Evolutionary conservation across 2,113 vertebrate species (phyloP), one percentile per base, ranked within the genome.

Genomic region (Pycnonotus jocosus): DNA sequence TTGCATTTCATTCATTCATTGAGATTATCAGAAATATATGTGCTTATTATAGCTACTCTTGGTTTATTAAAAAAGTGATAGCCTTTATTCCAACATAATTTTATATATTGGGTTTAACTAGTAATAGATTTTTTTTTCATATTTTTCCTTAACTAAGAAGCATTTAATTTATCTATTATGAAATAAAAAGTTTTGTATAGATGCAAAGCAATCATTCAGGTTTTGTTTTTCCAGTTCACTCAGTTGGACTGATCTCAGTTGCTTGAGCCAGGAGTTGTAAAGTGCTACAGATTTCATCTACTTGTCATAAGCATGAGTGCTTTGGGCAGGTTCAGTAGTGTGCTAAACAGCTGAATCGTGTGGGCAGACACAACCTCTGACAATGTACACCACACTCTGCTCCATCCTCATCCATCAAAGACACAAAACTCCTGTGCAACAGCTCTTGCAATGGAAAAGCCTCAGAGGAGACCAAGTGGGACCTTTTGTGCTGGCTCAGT

Each of bases 371-470:
- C 6, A 56, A n/a, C 11, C n/a, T 47, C 10, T 48, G 38, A 30
- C 53, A 82, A 31, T 0, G 2, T 73, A 0, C 0, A 0, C 44
- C 40, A 31, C 24, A 38, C 15, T 81, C 50, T 47, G 42, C 62
- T 81, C n/a, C 74, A 1, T 62, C 68, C 42, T 62, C 31, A 15
- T 71, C 47, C 23, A 5, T 28, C 62, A 71, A 5, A 56, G 25
- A 28, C 12, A 28, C 6, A 48, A 28, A 85, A 23, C 12, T 38
- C 13, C 15, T 3, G 25, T 24, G 61, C 53, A 37, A 25, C 54
- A 86, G 31, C 24, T 90, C 86, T 94, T 76, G 51, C 24, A 16
- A 50, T 17, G n/a, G 62, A 53, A 12, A 33, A 73, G 0, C 40
- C 50, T 42, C 18, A 31, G 76, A 51, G 35, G 12, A 35, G n/a